These are phyloP conservation scores for Stenotaenia linearis DNA, from an alignment of 2,888 invertebrate genomes.

Conservation along the genomic window DNA sequence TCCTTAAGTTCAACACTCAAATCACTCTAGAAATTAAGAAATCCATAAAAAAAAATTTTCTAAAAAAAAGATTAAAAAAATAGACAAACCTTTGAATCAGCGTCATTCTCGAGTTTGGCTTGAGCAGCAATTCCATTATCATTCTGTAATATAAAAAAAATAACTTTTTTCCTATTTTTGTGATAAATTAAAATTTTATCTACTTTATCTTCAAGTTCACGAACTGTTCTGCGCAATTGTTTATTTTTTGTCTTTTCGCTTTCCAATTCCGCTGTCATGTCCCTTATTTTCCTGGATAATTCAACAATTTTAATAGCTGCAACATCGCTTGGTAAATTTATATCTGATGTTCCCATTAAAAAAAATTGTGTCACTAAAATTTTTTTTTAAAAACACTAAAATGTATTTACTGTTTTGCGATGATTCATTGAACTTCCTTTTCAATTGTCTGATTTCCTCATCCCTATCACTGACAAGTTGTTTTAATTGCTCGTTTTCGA, in stretches of 20 bases:
- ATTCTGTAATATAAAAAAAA: background rate
- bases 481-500: background rate
- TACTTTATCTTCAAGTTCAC: constrained; percentile 8
- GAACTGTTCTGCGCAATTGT: constrained; percentile 47
- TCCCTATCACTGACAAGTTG: background rate
- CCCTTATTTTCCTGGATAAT: constrained; percentile 60
- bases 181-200: background rate
- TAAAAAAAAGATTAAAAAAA: background rate
- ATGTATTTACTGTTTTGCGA: background rate
- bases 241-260: constrained; percentile 56
- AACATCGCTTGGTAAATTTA: constrained; percentile 3
- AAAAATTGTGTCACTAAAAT: background rate
- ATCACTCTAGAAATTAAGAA: background rate
- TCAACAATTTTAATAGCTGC: constrained; percentile 57
- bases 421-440: background rate
- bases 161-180: background rate
- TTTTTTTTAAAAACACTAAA: background rate
- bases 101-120: background rate
- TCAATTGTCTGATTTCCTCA: background rate
- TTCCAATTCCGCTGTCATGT: constrained; percentile 50
- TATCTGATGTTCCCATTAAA: background rate
- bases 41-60: background rate
- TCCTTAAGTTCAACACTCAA: background rate
- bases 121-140: background rate
- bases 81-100: background rate